These are phyloP conservation scores for Schizotus pectinicornis DNA, from an alignment of 2,888 invertebrate species.

Conservation along the genomic window DNA sequence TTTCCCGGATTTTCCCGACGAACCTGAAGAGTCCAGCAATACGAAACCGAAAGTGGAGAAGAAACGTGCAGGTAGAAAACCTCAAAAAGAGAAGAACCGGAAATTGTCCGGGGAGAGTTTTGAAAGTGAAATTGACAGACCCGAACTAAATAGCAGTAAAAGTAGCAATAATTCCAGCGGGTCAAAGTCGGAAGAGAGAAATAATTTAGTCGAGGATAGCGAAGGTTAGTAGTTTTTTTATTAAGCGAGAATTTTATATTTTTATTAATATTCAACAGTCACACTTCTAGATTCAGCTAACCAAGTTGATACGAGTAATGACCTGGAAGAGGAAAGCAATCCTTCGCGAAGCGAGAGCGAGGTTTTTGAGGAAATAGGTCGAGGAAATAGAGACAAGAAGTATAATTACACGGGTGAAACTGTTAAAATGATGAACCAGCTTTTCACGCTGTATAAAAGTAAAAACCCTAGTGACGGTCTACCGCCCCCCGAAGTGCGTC, in stretches of 20 bases:
- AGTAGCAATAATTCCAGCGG: too few relatives aligned
- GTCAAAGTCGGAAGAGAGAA: too few relatives aligned
- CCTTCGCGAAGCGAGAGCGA: not conserved
- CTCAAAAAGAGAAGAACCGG: slow-evolving; percentile 3
- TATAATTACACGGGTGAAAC: slow-evolving; percentile 37
- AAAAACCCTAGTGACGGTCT: not conserved
- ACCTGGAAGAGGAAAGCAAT: not conserved
- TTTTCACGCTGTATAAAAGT: slow-evolving; percentile 29
- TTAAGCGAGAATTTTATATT: too few relatives aligned
- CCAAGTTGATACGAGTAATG: too few relatives aligned
- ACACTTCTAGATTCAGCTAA: too few relatives aligned
- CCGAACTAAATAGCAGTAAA: too few relatives aligned
- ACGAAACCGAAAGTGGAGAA: not conserved
- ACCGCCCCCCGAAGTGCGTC: too few relatives aligned
- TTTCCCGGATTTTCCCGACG: not conserved
- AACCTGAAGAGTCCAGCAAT: slow-evolving; percentile 4
- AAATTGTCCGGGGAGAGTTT: not conserved
- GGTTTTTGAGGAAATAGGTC: not conserved
- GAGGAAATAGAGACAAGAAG: slow-evolving; percentile 22
- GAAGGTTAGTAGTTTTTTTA: too few relatives aligned
- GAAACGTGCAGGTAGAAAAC: not conserved
- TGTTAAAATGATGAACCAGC: slow-evolving; percentile 34
- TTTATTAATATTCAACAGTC: too few relatives aligned
- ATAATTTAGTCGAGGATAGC: too few relatives aligned
- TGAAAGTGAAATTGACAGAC: too few relatives aligned